Evolutionary conservation across 2,797 vertebrate species (phyloP), one percentile per base, ranked within the genome.

Genomic region (Meda fulgida): DNA sequence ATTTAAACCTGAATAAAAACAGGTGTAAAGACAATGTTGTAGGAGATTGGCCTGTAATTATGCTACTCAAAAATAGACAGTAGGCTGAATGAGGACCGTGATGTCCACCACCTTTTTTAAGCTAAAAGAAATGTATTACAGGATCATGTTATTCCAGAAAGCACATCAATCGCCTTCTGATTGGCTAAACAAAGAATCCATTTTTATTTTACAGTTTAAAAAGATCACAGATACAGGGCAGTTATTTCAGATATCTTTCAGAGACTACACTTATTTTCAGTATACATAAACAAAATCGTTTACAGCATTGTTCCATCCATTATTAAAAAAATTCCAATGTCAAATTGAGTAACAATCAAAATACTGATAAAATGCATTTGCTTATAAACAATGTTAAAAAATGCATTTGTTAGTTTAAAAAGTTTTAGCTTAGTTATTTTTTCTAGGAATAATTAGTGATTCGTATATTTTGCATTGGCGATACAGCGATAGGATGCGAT

Each of bases 191-290:
- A 69, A 63, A 78, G 5, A 78, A 78, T 78, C 23, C 9, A 18
- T 63, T 43, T 26, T 40, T 43, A 60, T 78, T 78, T 78, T 21
- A 78, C 51, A 58, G 73, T 36, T 58, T 58, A 26, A 38, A 29
- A 16, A 78, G n/a, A 78, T 78, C 55, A 78, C 76, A 69, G 66
- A 69, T 34, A 65, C 60, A 77, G 34, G n/a, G 36, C 14, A 77
- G 53, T 77, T 77, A 40, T 70, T 70, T 70, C 11, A 70, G 36
- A 38, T n/a, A 40, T 70, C 72, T 7, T 76, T 55, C 31, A 80
- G 23, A 46, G 40, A 80, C 26, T 79, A 66, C 63, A 48, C 26
- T 46, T 23, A 46, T 29, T 48, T 34, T 26, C 7, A 80, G 29
- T 31, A 67, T 51, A 69, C 63, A 67, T 51, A 23, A 34, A 66